Percentiles rank a stretch among this genome's conserved stretches.
These are phyloP conservation scores for Brachyptera putata DNA, from an alignment of 2,888 invertebrate species.

Conservation along the genomic window DNA sequence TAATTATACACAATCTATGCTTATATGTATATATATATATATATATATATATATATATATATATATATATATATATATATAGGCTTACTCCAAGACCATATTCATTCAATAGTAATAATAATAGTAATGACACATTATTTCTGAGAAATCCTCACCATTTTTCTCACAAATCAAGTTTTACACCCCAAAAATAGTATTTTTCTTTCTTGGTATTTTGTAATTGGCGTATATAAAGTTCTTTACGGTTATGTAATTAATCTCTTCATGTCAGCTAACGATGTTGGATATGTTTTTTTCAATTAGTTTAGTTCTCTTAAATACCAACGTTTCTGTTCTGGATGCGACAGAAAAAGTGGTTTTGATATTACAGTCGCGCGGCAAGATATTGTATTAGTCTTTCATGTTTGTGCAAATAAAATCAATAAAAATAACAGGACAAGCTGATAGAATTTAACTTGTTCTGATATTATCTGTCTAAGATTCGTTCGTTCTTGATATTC, in stretches of 20 bases:
- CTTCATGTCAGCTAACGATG: conserved; percentile 9
- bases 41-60: no score
- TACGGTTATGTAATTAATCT: conserved; percentile 19
- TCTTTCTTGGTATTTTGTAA: conserved; percentile 27
- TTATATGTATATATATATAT: no score
- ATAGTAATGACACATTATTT: conserved; percentile 1
- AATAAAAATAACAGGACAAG: not conserved
- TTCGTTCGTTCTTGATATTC: not conserved
- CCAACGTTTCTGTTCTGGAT: not conserved
- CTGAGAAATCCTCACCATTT: not conserved
- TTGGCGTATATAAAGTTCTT: conserved; percentile 14
- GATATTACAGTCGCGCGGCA: no score
- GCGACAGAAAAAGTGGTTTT: conserved; percentile 6
- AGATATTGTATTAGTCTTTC: conserved; percentile 8
- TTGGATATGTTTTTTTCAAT: conserved; percentile 2
- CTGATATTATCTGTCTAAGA: not conserved
- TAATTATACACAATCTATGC: not conserved
- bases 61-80: no score
- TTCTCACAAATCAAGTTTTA: not conserved
- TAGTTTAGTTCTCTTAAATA: not conserved
- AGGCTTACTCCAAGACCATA: no score
- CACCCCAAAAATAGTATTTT: conserved; percentile 21
- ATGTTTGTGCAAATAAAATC: not conserved
- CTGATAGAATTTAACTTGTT: not conserved
- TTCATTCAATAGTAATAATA: conserved; percentile 10